Base-by-base conservation (phyloP, 2,888 invertebrate species). In the Leucozona laternaria region DNA sequence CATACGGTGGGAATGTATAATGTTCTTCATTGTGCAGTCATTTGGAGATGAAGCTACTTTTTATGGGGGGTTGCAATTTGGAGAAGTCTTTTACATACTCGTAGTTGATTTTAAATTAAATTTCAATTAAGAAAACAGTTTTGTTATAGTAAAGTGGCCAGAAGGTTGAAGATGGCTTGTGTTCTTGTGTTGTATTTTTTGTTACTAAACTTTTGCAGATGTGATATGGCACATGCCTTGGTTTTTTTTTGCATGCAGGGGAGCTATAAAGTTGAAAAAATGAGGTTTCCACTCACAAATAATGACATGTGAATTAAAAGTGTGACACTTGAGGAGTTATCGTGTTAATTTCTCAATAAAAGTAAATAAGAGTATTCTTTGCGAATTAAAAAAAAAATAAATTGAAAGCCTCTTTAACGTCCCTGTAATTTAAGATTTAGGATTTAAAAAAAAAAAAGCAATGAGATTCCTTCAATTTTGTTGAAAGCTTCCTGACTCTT, bases 1-100 rank as follows among this genome's bases (percentile, higher is more conserved):
- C 60, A 77, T 68, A 45, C 28, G 53, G 17, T 76, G 62, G 76
- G 66, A 70, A 70, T 31, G 48, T 73, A 17, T n/a, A 48, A 64
- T 11, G 64, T 58, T 50, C 57, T 58, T 40, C 25, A 34, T 66
- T 82, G 71, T 72, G 11, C 45, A 60, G 66, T 40, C 57, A 64
- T 37, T 64, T 57, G 17, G 57, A 28, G 55, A 57, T 34, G 17
- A 57, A 31, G 31, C 31, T 57, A 34, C 31, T 34, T 53, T 28
- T 28, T 31, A 17, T 57, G 17, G 31, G 2, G 31, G 31, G 57
- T 17, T 11, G 11, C 0, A 57, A 17, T 34, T 57, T 17, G 11
- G 28, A 57, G 6, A 25, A 25, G 25, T 28, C 20, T 15, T 25
- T 53, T 7, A 25, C 25, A 25, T 25, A 25, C 25, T 3, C 4